Percentiles rank a stretch among this genome's conserved stretches.
These are phyloP conservation scores for Gymnogyps californianus DNA, from an alignment of 2,113 vertebrate species.

Conservation along the genomic window DNA sequence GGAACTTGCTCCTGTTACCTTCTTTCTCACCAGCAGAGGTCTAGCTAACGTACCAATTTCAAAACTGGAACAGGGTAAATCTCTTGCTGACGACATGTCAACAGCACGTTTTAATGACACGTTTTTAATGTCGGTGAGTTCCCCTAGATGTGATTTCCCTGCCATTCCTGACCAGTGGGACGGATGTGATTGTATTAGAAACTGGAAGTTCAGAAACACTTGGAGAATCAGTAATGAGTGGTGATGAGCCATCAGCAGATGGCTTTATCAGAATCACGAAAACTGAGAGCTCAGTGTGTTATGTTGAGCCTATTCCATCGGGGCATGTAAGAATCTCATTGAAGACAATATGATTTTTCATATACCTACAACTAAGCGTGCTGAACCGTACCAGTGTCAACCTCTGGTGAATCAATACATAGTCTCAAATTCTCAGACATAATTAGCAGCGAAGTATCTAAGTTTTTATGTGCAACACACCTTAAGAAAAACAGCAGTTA, in stretches of 20 bases:
- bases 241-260: not conserved
- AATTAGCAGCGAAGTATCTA: not conserved
- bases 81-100: not conserved
- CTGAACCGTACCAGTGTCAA: not conserved
- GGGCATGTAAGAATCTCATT: not conserved
- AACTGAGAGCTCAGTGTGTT: not conserved
- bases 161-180: not conserved
- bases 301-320: not conserved
- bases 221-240: not conserved
- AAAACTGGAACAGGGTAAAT: not conserved
- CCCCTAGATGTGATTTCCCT: not conserved
- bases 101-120: not conserved
- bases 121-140: not conserved
- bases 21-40: slow-evolving; percentile 3
- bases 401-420: not conserved
- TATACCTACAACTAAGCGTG: not conserved
- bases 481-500: not conserved
- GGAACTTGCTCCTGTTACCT: not conserved
- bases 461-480: not conserved
- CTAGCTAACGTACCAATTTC: not conserved
- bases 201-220: not conserved
- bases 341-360: not conserved
- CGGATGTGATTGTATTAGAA: not conserved
- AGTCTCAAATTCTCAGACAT: not conserved
- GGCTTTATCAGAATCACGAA: not conserved